Evolutionary conservation across 1,140 invertebrate genomes (phyloP).

Genomic region (Drosophila triauraria): DNA sequence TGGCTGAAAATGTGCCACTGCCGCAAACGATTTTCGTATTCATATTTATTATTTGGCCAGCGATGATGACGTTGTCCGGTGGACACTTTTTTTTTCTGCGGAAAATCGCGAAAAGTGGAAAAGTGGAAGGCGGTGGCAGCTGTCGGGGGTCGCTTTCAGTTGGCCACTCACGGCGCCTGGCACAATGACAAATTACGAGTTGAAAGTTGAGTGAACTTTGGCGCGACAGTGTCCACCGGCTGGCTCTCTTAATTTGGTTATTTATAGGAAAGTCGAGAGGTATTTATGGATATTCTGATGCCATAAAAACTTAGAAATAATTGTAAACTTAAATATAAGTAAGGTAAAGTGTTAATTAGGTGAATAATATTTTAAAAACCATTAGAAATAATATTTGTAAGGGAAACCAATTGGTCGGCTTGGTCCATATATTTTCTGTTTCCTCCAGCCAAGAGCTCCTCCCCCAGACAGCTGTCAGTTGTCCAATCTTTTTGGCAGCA

Average conservation of each 20-base stretch:
- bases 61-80: constrained; percentile 63
- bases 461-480: constrained; percentile 59
- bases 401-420: not conserved
- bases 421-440: not conserved
- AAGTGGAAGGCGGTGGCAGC: constrained; percentile 36
- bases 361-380: too few species aligned
- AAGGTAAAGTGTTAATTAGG: too few species aligned
- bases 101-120: constrained; percentile 3
- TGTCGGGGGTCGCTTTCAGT: constrained; percentile 61
- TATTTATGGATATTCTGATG: not conserved
- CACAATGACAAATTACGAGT: constrained; percentile 82
- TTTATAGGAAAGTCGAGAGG: constrained; percentile 1
- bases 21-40: constrained; percentile 53
- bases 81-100: constrained; percentile 46
- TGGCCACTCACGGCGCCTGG: constrained; percentile 60
- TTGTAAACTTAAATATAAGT: not conserved
- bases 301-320: not conserved
- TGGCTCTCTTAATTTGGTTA: constrained; percentile 30
- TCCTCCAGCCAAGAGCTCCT: constrained; percentile 6
- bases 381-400: not conserved
- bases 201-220: constrained; percentile 83
- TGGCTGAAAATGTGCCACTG: constrained; percentile 33
- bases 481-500: constrained; percentile 50
- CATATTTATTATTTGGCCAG: constrained; percentile 66
- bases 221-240: constrained; percentile 49